Conservation (phyloP, 2,888 invertebrate genomes). For the Coecobrya sp. region DNA sequence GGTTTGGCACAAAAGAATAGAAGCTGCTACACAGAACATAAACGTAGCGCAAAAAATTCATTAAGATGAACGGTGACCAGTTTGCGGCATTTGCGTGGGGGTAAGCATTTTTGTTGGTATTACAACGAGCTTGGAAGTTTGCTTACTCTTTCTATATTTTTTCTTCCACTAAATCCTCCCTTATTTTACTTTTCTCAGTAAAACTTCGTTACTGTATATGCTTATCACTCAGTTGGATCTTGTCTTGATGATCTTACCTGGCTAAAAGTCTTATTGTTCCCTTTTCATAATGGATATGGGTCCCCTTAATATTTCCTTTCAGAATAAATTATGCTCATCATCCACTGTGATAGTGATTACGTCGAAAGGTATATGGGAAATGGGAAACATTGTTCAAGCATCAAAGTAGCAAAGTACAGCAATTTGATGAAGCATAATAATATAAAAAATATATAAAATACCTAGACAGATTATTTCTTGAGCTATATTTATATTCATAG, state of each 20-base stretch:
- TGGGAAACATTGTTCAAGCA: no score
- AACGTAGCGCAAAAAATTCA: background rate
- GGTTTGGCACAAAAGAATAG: background rate
- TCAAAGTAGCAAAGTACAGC: no score
- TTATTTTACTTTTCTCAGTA: slow-evolving; percentile 12
- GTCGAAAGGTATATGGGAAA: background rate
- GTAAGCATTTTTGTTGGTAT: background rate
- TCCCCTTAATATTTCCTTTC: background rate
- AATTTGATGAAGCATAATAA: background rate
- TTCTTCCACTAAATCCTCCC: background rate
- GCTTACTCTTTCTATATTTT: no score
- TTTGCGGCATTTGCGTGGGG: background rate
- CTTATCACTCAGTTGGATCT: slow-evolving; percentile 6
- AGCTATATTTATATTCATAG: background rate
- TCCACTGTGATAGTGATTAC: background rate
- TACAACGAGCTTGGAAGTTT: background rate
- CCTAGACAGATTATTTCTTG: background rate
- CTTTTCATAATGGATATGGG: background rate
- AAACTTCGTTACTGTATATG: background rate
- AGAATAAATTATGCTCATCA: background rate
- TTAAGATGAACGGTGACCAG: background rate
- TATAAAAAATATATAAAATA: background rate
- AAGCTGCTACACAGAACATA: background rate
- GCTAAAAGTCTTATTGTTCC: background rate
- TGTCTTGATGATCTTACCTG: background rate